These are phyloP conservation scores for Octodon degus DNA, from an alignment of 2,113 vertebrate species.

Conservation along the genomic window DNA sequence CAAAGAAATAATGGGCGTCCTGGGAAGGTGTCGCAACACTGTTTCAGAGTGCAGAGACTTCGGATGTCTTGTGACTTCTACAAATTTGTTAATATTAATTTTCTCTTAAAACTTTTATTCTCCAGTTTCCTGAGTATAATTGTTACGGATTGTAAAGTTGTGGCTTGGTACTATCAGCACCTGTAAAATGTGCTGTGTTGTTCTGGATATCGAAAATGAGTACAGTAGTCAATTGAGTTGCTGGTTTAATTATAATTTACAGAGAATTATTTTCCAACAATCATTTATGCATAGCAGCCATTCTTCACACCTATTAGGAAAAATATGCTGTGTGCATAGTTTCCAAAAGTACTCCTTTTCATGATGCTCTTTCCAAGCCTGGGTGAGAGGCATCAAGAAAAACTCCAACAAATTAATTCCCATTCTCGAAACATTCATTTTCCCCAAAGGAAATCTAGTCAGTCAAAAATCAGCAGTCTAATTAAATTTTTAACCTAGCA, in stretches of 20 bases:
- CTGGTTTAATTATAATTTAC: slow-evolving; percentile 79
- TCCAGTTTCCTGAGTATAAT: background rate
- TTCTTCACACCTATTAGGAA: slow-evolving; percentile 84
- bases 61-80: slow-evolving; percentile 12
- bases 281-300: slow-evolving; percentile 83
- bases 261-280: slow-evolving; percentile 79
- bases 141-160: background rate
- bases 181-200: slow-evolving; percentile 1
- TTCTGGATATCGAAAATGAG: slow-evolving; percentile 39
- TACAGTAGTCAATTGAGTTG: slow-evolving; percentile 53
- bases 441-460: background rate
- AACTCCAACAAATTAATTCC: slow-evolving; percentile 54
- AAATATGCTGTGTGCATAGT: slow-evolving; percentile 79
- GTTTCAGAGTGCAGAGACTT: background rate
- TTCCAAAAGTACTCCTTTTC: slow-evolving; percentile 74
- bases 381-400: slow-evolving; percentile 64
- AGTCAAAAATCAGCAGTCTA: slow-evolving; percentile 45
- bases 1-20: background rate
- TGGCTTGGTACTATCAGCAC: background rate
- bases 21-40: slow-evolving; percentile 9
- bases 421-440: background rate
- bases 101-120: slow-evolving; percentile 56
- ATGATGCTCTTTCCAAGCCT: slow-evolving; percentile 65
- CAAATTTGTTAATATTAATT: slow-evolving; percentile 5
- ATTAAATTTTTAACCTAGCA: background rate